These are phyloP conservation scores for Enteromius mattozi DNA, from an alignment of 2,797 vertebrate genomes.

Conservation along the genomic window DNA sequence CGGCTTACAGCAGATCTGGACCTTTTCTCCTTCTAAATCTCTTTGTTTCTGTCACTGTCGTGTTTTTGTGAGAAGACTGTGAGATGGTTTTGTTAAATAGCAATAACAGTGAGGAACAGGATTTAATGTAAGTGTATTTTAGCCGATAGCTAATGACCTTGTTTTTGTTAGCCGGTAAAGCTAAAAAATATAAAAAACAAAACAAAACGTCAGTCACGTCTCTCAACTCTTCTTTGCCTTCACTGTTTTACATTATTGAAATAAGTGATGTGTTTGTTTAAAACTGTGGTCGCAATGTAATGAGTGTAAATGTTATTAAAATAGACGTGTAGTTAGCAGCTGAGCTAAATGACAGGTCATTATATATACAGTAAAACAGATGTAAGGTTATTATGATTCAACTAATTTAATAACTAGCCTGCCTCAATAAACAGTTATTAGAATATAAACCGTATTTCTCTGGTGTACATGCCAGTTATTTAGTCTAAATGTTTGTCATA, in stretches of 20 bases:
- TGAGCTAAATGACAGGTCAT: background rate
- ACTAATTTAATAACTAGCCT: background rate
- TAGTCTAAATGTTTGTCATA: background rate
- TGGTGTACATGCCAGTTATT: background rate
- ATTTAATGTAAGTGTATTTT: slow-evolving; percentile 79
- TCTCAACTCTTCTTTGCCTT: background rate
- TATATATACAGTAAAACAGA: background rate
- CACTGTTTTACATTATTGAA: background rate
- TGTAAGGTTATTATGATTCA: background rate
- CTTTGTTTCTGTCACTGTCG: background rate
- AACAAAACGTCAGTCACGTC: background rate
- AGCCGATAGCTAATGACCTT: background rate
- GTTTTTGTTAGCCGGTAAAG: slow-evolving; percentile 23
- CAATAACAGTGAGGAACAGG: slow-evolving; percentile 74
- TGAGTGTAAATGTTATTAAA: background rate
- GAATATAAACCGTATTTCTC: background rate
- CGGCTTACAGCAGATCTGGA: slow-evolving; percentile 11
- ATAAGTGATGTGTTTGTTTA: background rate
- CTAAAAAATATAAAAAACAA: background rate
- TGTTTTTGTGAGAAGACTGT: slow-evolving; percentile 71
- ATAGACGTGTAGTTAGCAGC: background rate
- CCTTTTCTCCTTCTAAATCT: background rate
- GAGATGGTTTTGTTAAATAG: slow-evolving; percentile 83
- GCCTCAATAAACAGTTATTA: background rate
- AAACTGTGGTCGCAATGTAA: background rate